Evolutionary conservation across 2,797 vertebrate genomes (phyloP).

Genomic region (Phalloptychus januarius): DNA sequence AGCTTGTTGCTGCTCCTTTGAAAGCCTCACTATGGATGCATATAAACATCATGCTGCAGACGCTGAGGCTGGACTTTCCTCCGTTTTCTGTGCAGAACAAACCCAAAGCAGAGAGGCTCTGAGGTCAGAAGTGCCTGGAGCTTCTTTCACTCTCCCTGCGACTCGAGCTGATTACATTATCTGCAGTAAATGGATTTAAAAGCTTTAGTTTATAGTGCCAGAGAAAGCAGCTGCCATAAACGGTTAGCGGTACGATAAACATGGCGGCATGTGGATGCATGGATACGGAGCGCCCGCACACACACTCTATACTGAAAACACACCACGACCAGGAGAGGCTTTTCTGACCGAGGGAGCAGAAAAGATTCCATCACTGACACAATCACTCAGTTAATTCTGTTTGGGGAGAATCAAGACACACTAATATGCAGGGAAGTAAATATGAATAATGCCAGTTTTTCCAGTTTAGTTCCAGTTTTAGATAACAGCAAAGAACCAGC

Average conservation of each 20-base stretch:
- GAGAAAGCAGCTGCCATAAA: constrained; percentile 66
- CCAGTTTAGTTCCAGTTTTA: neutral
- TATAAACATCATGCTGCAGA: neutral
- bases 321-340: constrained; percentile 55
- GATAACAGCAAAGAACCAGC: neutral
- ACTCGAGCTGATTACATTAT: constrained; percentile 67
- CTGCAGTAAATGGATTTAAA: constrained; percentile 66
- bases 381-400: neutral
- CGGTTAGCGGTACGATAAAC: constrained; percentile 66
- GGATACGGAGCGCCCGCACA: neutral
- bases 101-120: constrained; percentile 59
- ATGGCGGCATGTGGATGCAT: constrained; percentile 30
- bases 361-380: constrained; percentile 15
- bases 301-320: constrained; percentile 48
- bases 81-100: constrained; percentile 21
- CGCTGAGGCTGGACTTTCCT: constrained; percentile 7
- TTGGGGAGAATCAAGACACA: neutral
- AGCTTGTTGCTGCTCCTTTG: neutral
- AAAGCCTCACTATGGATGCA: neutral
- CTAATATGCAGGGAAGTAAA: neutral
- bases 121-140: constrained; percentile 55
- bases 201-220: constrained; percentile 68
- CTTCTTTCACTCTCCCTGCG: constrained; percentile 50
- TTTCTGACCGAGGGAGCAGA: constrained; percentile 34
- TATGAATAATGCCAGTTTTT: neutral